Percentiles rank a stretch among this genome's conserved stretches.
Conservation (phyloP, 2,888 invertebrate species). For the Autographa gamma region DNA sequence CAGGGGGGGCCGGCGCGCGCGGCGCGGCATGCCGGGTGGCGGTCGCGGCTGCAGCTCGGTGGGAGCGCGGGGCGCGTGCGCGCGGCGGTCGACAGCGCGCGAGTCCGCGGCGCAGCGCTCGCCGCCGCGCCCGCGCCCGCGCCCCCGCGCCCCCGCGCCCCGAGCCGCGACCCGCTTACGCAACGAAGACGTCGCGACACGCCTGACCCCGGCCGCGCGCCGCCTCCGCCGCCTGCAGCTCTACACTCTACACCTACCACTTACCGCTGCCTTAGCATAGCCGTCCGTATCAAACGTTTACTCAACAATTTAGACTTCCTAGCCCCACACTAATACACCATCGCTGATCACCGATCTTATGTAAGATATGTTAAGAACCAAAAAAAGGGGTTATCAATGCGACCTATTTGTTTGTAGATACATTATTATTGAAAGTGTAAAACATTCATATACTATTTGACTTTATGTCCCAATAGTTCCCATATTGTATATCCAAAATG, state of each 20-base stretch:
- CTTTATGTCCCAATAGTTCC: too few relatives aligned
- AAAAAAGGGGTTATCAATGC: too few relatives aligned
- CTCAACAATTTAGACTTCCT: not conserved
- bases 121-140: slow-evolving; percentile 41
- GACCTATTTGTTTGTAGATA: too few relatives aligned
- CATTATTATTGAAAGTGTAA: too few relatives aligned
- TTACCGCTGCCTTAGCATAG: not conserved
- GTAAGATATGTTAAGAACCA: too few relatives aligned
- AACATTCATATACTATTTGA: too few relatives aligned
- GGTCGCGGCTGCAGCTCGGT: slow-evolving; percentile 36
- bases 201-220: slow-evolving; percentile 53
- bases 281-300: not conserved
- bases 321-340: too few relatives aligned
- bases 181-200: slow-evolving; percentile 64
- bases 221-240: slow-evolving; percentile 14
- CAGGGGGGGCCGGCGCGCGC: slow-evolving; percentile 50
- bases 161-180: slow-evolving; percentile 53
- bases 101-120: slow-evolving; percentile 62
- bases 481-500: too few relatives aligned
- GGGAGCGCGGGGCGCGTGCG: slow-evolving; percentile 65
- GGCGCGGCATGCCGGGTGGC: slow-evolving; percentile 39
- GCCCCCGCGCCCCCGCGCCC: slow-evolving; percentile 40
- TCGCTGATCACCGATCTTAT: too few relatives aligned
- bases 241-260: not conserved
- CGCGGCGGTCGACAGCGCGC: slow-evolving; percentile 72